A percentile compares a stretch with the other conserved stretches of the same genome.
Conservation (phyloP, 2,113 vertebrate species). For the Smithornis capensis region DNA sequence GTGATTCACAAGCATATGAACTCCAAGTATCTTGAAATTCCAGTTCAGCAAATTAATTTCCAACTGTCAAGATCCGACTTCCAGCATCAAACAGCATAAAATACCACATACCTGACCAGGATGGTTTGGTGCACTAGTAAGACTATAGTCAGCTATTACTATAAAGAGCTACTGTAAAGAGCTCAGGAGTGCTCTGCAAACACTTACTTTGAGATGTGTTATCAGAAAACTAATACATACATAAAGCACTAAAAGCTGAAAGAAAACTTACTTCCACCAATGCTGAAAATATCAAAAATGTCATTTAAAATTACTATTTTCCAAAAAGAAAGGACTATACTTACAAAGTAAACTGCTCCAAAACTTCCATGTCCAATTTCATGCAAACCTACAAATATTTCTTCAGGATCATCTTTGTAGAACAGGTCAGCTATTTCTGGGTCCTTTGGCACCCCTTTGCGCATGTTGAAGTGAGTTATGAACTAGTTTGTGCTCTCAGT, state of each 20-base stretch:
- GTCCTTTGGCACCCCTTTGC: conserved; percentile 78
- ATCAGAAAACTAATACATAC: background rate
- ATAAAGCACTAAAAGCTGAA: background rate
- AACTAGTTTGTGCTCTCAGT: conserved; percentile 19
- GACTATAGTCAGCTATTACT: background rate
- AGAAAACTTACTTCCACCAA: background rate
- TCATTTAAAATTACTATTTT: accelerated
- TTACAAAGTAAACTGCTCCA: conserved; percentile 85
- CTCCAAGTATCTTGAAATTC: background rate
- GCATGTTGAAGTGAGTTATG: conserved; percentile 70
- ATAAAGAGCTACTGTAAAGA: background rate
- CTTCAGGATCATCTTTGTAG: conserved; percentile 82
- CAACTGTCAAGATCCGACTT: background rate
- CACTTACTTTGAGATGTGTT: background rate
- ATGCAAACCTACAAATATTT: conserved; percentile 79
- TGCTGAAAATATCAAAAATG: background rate
- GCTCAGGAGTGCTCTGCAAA: background rate
- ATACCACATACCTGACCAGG: background rate
- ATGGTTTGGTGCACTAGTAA: background rate
- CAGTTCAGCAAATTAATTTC: background rate
- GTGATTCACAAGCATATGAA: background rate
- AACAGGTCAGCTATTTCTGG: conserved; percentile 80
- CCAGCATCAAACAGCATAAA: background rate
- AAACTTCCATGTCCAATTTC: conserved; percentile 86
- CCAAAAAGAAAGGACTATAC: conserved; percentile 18